These are phyloP conservation scores for Apodemia hepburni DNA, from an alignment of 2,888 invertebrate species.

Conservation along the genomic window DNA sequence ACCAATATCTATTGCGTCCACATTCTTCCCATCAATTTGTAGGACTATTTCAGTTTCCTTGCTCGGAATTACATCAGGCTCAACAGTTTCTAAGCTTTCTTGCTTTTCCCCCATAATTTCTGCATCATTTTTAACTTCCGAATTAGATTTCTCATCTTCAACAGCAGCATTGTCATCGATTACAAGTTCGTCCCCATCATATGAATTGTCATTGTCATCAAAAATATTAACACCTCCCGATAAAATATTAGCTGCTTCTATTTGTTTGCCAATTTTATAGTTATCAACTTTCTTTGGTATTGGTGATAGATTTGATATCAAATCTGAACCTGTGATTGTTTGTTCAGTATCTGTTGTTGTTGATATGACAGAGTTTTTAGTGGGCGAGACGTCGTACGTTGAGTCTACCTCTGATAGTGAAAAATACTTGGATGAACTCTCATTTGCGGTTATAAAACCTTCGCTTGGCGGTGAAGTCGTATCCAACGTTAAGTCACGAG, in stretches of 20 bases:
- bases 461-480: constrained; percentile 61
- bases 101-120: constrained; percentile 38
- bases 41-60: constrained; percentile 68
- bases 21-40: constrained; percentile 71
- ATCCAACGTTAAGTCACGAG: constrained; percentile 62
- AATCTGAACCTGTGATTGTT: constrained; percentile 43
- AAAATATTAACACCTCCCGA: constrained; percentile 74
- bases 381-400: constrained; percentile 54
- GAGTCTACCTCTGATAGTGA: constrained; percentile 68
- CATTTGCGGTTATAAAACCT: constrained; percentile 66
- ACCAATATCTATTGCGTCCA: constrained; percentile 73
- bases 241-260: constrained; percentile 70
- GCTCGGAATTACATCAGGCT: constrained; percentile 48
- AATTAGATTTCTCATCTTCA: constrained; percentile 50
- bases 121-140: constrained; percentile 41
- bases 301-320: constrained; percentile 59
- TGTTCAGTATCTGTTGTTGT: constrained; percentile 45
- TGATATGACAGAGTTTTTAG: constrained; percentile 49
- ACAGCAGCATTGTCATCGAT: constrained; percentile 66
- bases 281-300: constrained; percentile 56
- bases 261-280: constrained; percentile 68
- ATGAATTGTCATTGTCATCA: constrained; percentile 75
- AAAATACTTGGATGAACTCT: constrained; percentile 65
- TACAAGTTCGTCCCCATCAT: constrained; percentile 70
- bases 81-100: constrained; percentile 41